A percentile compares a stretch with the other conserved stretches of the same genome.
Evolutionary conservation across 1,140 invertebrate genomes (phyloP).

Genomic region (Lithobius niger): DNA sequence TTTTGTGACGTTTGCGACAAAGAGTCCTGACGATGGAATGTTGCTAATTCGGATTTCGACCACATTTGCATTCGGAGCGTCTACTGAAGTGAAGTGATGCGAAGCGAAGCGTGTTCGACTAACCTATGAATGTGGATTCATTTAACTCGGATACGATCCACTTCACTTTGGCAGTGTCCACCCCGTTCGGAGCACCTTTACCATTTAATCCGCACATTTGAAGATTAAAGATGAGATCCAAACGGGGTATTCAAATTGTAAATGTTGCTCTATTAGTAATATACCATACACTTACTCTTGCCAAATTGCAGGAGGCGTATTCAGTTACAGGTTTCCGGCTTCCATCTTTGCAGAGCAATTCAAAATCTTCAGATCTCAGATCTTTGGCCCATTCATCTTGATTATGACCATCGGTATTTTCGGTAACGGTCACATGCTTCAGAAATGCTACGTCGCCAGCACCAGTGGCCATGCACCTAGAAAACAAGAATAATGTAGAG

Average conservation of each 20-base stretch:
- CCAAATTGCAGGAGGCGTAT: constrained; percentile 74
- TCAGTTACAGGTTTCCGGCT: constrained; percentile 49
- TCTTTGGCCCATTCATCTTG: constrained; percentile 9
- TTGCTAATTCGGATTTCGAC: too few species aligned
- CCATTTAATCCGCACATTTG: not conserved
- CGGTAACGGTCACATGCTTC: constrained; percentile 33
- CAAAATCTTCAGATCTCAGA: constrained; percentile 41
- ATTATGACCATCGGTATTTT: constrained; percentile 17
- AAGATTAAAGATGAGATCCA: not conserved
- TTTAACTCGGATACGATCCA: too few species aligned
- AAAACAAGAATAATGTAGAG: too few species aligned
- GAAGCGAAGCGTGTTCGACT: too few species aligned
- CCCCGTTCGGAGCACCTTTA: too few species aligned
- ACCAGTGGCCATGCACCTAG: constrained; percentile 20
- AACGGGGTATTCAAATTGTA: not conserved
- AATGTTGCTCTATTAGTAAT: not conserved
- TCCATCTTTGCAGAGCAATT: constrained; percentile 77
- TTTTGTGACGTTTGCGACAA: too few species aligned
- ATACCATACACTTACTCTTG: constrained; percentile 5
- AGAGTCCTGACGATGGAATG: too few species aligned
- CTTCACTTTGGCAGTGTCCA: too few species aligned
- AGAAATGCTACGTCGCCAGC: constrained; percentile 38
- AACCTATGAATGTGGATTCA: too few species aligned
- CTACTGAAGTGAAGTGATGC: too few species aligned
- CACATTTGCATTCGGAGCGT: too few species aligned